Conservation (phyloP, 2,888 invertebrate genomes). For the Argyresthia goedartella region DNA sequence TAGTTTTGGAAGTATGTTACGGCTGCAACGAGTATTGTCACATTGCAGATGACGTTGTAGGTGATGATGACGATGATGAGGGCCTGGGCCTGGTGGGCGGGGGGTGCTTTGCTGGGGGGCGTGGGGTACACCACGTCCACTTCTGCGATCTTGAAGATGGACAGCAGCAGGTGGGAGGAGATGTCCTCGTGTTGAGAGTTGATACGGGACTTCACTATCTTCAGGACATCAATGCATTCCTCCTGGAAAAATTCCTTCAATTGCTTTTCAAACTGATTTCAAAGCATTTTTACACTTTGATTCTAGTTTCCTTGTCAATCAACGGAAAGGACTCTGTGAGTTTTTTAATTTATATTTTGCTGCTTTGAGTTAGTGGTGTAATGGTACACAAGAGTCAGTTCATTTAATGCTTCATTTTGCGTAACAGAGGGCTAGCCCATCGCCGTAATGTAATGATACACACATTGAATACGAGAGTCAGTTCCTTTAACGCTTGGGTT, state of each 20-base stretch:
- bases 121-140: conserved; percentile 86
- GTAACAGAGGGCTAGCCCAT: too few relatives aligned
- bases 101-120: conserved; percentile 69
- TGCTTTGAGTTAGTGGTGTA: too few relatives aligned
- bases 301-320: too few relatives aligned
- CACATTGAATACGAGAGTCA: too few relatives aligned
- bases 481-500: too few relatives aligned
- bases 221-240: conserved; percentile 85
- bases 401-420: too few relatives aligned
- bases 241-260: conserved; percentile 79
- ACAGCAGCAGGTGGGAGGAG: conserved; percentile 87
- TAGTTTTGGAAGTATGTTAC: neutral
- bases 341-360: too few relatives aligned
- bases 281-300: too few relatives aligned
- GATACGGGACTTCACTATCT: conserved; percentile 86
- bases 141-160: conserved; percentile 94
- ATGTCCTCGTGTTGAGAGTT: conserved; percentile 88
- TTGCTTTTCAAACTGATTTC: too few relatives aligned
- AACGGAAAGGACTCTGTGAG: too few relatives aligned
- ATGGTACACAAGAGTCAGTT: too few relatives aligned
- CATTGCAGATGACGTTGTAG: conserved; percentile 36
- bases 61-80: conserved; percentile 28
- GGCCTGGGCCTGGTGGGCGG: conserved; percentile 35
- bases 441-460: too few relatives aligned
- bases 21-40: conserved; percentile 17